Evolutionary conservation across 2,113 vertebrate species (phyloP).

Genomic region (Aspiorhynchus laticeps): DNA sequence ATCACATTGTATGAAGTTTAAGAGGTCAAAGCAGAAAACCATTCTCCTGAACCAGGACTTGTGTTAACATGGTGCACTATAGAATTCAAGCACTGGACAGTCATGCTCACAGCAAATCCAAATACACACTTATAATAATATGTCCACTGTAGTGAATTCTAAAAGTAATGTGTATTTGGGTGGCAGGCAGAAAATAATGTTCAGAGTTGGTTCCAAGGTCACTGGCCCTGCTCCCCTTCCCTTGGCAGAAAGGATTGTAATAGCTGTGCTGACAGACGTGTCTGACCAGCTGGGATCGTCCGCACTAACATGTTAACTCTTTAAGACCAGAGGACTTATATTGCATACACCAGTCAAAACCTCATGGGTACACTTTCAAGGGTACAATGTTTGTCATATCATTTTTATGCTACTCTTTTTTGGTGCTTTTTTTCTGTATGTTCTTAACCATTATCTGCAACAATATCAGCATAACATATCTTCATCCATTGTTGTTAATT

Average conservation of each 20-base stretch:
- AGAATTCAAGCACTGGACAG: neutral
- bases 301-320: slow-evolving; percentile 65
- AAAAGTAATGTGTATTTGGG: slow-evolving; percentile 47
- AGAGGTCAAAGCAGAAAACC: slow-evolving; percentile 16
- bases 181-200: slow-evolving; percentile 74
- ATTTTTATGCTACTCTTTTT: neutral
- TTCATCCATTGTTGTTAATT: neutral
- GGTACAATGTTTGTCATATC: neutral
- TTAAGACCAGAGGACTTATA: slow-evolving; percentile 62
- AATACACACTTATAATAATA: slow-evolving; percentile 42
- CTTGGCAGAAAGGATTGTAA: slow-evolving; percentile 88
- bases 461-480: neutral
- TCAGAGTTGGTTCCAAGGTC: slow-evolving; percentile 85
- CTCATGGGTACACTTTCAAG: slow-evolving; percentile 33
- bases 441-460: neutral
- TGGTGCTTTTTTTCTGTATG: neutral
- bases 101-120: slow-evolving; percentile 14
- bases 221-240: slow-evolving; percentile 71
- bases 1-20: slow-evolving; percentile 64
- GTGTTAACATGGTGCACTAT: neutral
- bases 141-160: slow-evolving; percentile 59
- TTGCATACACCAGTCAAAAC: slow-evolving; percentile 63
- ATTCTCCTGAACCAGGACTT: slow-evolving; percentile 7
- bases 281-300: slow-evolving; percentile 86
- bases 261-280: slow-evolving; percentile 93